These are phyloP conservation scores for Chaetodon auriga DNA, from an alignment of 2,113 vertebrate genomes.

Conservation along the genomic window DNA sequence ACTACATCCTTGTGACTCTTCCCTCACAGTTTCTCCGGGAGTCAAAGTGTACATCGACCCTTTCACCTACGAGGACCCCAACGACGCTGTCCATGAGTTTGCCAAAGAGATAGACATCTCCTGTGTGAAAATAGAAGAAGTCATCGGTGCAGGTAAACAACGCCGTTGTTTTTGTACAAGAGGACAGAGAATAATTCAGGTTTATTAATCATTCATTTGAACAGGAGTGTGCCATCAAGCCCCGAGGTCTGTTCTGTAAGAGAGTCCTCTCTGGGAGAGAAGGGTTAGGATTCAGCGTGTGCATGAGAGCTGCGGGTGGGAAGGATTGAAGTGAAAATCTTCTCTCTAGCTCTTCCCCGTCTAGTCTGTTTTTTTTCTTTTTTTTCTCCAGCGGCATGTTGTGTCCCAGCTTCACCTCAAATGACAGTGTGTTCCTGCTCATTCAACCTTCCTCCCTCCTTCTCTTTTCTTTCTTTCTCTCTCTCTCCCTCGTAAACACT, in stretches of 20 bases:
- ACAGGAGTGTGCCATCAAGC: conserved; percentile 50
- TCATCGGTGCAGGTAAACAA: conserved; percentile 96
- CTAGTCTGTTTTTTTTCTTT: conserved; percentile 32
- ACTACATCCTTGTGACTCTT: not conserved
- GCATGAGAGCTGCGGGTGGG: conserved; percentile 52
- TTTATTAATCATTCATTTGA: conserved; percentile 66
- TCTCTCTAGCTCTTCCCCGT: conserved; percentile 43
- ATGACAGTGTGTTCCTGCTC: conserved; percentile 75
- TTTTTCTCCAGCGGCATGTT: conserved; percentile 71
- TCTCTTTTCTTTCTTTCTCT: conserved; percentile 47
- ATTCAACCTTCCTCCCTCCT: conserved; percentile 57
- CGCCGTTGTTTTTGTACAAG: conserved; percentile 21
- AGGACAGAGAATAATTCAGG: conserved; percentile 25
- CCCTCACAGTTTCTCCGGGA: conserved; percentile 91
- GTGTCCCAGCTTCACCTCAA: conserved; percentile 74
- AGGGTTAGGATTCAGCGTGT: conserved; percentile 52
- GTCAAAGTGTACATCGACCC: conserved; percentile 99
- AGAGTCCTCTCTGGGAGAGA: conserved; percentile 49
- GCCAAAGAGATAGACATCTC: conserved; percentile 99
- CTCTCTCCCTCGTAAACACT: conserved; percentile 50
- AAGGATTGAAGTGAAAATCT: conserved; percentile 48
- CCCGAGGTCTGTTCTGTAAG: conserved; percentile 31
- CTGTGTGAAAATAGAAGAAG: conserved; percentile 98
- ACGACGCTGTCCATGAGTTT: conserved; percentile 96
- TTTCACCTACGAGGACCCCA: conserved; percentile 98